Conservation (phyloP, 1,140 invertebrate species). For the Tetramorium alpestre region DNA sequence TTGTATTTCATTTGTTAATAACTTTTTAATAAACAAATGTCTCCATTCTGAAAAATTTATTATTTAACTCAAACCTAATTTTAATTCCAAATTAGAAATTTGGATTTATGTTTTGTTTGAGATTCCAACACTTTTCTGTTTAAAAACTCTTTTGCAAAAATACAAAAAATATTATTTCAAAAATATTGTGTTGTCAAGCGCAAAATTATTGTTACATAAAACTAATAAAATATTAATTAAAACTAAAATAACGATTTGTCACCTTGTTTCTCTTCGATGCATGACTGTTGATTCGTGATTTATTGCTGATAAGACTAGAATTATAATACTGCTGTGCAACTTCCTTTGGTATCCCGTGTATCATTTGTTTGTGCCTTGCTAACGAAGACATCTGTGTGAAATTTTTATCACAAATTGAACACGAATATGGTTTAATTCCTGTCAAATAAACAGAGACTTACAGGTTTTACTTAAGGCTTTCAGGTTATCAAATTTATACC, state of each 20-base stretch:
- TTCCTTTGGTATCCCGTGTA: conserved; percentile 72
- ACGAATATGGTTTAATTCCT: conserved; percentile 84
- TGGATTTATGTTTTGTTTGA: too few species aligned
- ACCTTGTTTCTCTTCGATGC: conserved; percentile 49
- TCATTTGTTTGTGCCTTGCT: conserved; percentile 79
- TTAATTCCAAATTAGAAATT: too few species aligned
- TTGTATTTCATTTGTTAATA: too few species aligned
- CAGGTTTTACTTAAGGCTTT: neutral
- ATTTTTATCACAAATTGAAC: conserved; percentile 84
- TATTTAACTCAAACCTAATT: too few species aligned
- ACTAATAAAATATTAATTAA: conserved; percentile 33
- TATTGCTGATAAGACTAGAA: conserved; percentile 32
- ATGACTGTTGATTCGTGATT: neutral
- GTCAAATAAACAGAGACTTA: neutral
- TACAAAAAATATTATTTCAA: too few species aligned
- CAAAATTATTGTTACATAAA: conserved; percentile 23
- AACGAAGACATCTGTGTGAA: conserved; percentile 84
- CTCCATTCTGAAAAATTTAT: too few species aligned
- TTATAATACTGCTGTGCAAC: conserved; percentile 41
- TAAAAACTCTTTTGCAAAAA: too few species aligned
- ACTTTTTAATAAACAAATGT: too few species aligned
- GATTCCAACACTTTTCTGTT: too few species aligned
- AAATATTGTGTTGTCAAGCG: too few species aligned
- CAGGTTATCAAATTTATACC: neutral
- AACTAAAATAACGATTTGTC: neutral